Percentiles rank a stretch among this genome's conserved stretches.
phyloP scores from a whole-genome alignment of 1,140 invertebrate genomes.

The Sesamia nonagrioides region DNA sequence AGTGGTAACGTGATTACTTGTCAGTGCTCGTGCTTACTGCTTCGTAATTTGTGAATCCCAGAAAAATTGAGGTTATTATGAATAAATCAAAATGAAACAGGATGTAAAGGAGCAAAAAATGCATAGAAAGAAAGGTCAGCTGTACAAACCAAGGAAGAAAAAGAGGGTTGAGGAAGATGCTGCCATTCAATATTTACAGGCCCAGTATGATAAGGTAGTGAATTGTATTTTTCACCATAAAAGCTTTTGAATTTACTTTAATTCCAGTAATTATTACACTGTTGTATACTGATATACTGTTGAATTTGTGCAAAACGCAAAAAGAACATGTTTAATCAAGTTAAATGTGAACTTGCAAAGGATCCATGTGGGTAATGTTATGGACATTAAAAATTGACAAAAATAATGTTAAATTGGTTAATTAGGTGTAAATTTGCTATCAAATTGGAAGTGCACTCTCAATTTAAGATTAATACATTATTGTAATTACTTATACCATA shows the following conservation, averaged over 20 bases:
- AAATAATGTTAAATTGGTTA: no score
- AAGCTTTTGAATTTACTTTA: conserved; percentile 6
- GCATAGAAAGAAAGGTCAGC: conserved; percentile 76
- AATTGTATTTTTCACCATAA: conserved; percentile 39
- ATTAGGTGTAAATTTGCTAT: no score
- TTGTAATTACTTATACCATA: no score
- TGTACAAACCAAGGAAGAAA: conserved; percentile 87
- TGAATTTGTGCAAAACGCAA: background rate
- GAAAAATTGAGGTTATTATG: conserved; percentile 2
- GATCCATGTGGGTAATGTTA: background rate
- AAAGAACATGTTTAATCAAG: background rate
- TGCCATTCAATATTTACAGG: conserved; percentile 89
- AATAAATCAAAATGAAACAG: conserved; percentile 66
- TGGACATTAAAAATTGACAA: no score
- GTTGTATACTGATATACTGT: no score
- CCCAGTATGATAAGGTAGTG: conserved; percentile 88
- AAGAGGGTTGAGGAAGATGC: conserved; percentile 87
- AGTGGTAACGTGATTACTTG: no score
- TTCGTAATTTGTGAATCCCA: background rate
- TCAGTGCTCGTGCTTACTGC: background rate
- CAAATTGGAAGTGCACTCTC: no score
- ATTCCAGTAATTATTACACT: no score
- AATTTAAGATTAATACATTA: no score
- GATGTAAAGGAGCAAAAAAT: conserved; percentile 60
- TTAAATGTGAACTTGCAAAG: background rate